phyloP scores from a whole-genome alignment of 2,888 invertebrate species.

The Molanna angustata region DNA sequence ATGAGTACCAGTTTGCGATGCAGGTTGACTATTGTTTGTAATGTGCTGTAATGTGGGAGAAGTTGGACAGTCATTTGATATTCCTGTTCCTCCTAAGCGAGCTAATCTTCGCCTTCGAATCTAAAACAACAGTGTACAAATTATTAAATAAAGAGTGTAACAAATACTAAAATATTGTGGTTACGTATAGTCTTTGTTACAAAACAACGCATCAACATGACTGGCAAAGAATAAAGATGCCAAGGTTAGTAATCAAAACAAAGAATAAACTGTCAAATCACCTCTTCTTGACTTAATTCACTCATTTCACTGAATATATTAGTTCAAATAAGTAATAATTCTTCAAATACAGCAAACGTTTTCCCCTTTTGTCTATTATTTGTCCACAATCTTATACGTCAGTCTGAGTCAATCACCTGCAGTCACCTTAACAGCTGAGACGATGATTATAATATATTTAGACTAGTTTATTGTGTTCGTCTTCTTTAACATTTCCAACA shows the following conservation, averaged over 20 bases:
- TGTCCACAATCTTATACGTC: slow-evolving; percentile 24
- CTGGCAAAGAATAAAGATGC: slow-evolving; percentile 40
- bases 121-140: slow-evolving; percentile 42
- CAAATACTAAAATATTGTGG: background rate
- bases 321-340: background rate
- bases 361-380: slow-evolving; percentile 16
- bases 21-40: slow-evolving; percentile 42
- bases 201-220: slow-evolving; percentile 19
- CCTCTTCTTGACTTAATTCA: slow-evolving; percentile 88
- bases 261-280: slow-evolving; percentile 48
- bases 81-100: slow-evolving; percentile 63
- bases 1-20: slow-evolving; percentile 36
- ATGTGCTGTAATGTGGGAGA: slow-evolving; percentile 49
- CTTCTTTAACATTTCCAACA: background rate
- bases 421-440: slow-evolving; percentile 26
- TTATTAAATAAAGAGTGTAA: background rate
- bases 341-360: background rate
- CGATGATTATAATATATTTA: slow-evolving; percentile 18
- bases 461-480: slow-evolving; percentile 15
- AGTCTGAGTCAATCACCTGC: slow-evolving; percentile 21
- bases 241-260: slow-evolving; percentile 40
- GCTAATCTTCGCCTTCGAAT: slow-evolving; percentile 75
- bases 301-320: slow-evolving; percentile 55
- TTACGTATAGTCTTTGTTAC: slow-evolving; percentile 16
- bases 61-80: slow-evolving; percentile 49